Percentiles rank a stretch among this genome's conserved stretches.
phyloP scores from a whole-genome alignment of 2,888 invertebrate species.

The Chymomyza amoena region DNA sequence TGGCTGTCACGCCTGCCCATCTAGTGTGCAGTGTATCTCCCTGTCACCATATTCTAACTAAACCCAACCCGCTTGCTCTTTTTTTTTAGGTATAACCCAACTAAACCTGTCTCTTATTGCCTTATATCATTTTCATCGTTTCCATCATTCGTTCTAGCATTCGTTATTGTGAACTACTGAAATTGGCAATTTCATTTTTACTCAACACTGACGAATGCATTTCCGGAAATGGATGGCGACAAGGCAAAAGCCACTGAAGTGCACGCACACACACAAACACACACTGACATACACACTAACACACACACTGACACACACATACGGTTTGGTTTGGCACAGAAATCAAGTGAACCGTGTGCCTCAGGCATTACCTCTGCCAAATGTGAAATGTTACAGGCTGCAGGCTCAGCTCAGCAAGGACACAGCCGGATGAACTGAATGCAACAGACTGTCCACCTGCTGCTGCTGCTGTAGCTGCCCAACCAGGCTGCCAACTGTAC shows the following conservation, averaged over 20 bases:
- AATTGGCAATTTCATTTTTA: slow-evolving; percentile 74
- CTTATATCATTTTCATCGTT: background rate
- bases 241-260: background rate
- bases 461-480: too few relatives aligned
- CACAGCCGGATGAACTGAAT: slow-evolving; percentile 2
- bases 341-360: slow-evolving; percentile 51
- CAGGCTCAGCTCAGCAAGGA: background rate
- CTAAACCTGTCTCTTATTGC: background rate
- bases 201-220: slow-evolving; percentile 66
- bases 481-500: background rate
- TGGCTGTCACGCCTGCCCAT: too few relatives aligned
- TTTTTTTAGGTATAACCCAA: background rate
- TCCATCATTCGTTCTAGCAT: background rate
- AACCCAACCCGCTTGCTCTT: too few relatives aligned
- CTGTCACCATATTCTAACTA: too few relatives aligned
- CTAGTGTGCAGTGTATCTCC: too few relatives aligned
- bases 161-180: slow-evolving; percentile 18
- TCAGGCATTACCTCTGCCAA: background rate
- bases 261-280: slow-evolving; percentile 9
- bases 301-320: slow-evolving; percentile 22
- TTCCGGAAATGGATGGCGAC: slow-evolving; percentile 58
- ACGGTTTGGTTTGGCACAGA: slow-evolving; percentile 56
- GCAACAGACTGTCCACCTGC: slow-evolving; percentile 7
- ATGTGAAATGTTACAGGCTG: background rate
- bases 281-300: too few relatives aligned